phyloP scores from a whole-genome alignment of 1,140 invertebrate genomes.

The Atopsyche davidsoni region DNA sequence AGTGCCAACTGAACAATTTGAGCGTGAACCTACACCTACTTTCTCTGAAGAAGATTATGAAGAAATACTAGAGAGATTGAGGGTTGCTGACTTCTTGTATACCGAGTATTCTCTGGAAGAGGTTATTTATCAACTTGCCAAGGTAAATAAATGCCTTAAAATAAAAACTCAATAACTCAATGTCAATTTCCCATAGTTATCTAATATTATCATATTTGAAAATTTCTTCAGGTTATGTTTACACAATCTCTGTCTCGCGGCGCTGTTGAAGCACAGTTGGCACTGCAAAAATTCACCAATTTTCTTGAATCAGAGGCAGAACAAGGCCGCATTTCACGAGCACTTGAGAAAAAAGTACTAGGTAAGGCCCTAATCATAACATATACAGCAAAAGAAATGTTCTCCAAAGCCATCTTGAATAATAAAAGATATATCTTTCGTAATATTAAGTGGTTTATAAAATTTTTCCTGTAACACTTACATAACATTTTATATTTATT shows the following conservation, averaged over 20 bases:
- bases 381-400: too few relatives aligned
- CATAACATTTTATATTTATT: conserved; percentile 8
- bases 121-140: conserved; percentile 68
- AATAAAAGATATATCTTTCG: too few relatives aligned
- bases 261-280: conserved; percentile 58
- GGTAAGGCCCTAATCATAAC: conserved; percentile 53
- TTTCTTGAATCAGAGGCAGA: conserved; percentile 66
- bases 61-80: conserved; percentile 53
- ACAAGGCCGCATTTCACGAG: conserved; percentile 59
- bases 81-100: conserved; percentile 60
- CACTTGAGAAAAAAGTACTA: conserved; percentile 66
- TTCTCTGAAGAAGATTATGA: conserved; percentile 52
- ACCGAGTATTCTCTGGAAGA: conserved; percentile 68
- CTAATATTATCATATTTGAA: not conserved
- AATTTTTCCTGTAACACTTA: not conserved
- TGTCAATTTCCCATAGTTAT: too few relatives aligned
- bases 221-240: conserved; percentile 55
- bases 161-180: conserved; percentile 3
- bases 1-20: conserved; percentile 33
- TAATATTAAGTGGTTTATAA: too few relatives aligned
- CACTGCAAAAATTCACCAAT: conserved; percentile 60
- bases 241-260: conserved; percentile 59
- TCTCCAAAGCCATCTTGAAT: too few relatives aligned
- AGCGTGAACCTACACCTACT: conserved; percentile 37
- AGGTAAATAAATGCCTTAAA: conserved; percentile 40